Evolutionary conservation across 1,140 invertebrate species (phyloP), one percentile per base, ranked within the genome.

Genomic region (Anastatus disparis): DNA sequence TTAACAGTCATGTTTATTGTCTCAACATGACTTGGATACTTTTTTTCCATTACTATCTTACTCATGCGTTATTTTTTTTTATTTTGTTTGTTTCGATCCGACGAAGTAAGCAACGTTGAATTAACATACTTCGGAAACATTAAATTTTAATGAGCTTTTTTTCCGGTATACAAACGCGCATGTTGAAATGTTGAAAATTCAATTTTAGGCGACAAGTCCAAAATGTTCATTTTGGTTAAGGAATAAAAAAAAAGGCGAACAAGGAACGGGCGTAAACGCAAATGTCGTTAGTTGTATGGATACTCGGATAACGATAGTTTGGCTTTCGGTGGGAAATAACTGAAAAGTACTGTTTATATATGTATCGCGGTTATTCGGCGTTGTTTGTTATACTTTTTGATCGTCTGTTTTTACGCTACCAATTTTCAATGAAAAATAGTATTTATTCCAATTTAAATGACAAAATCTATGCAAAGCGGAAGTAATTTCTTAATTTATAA

Each of bases 1-100:
- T 69, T 61, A 40, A 40, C 15, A 17, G 44, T 61, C 56, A 40
- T 69, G 55, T 69, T 68, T 61, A 69, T 61, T 61, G 29, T 42
- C n/a, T 55, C 53, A 22, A 29, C 31, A 31, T n/a, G 13, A 10
- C 22, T 4, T 10, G 31, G 4, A 35, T 35, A 35, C 31, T 40
- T 24, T 40, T 40, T 40, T 9, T 40, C 17, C 15, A 6, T 38
- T 24, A n/a, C n/a, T 38, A 20, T 10, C 31, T 7, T 15, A 1
- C 46, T 26, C 13, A 4, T 50, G 8, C 22, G 35, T 12, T 62
- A 27, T 27, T 29, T 62, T 27, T 61, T 24, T 61, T n/a, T 2
- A 15, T 22, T 44, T 62, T 13, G 3, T 20, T 22, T 27, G 38
- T 29, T n/a, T n/a, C n/a, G n/a, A n/a, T n/a, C n/a, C n/a, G n/a